Percentiles rank a stretch among this genome's conserved stretches.
Conservation (phyloP, 1,140 invertebrate species). For the Papilio dardanus region DNA sequence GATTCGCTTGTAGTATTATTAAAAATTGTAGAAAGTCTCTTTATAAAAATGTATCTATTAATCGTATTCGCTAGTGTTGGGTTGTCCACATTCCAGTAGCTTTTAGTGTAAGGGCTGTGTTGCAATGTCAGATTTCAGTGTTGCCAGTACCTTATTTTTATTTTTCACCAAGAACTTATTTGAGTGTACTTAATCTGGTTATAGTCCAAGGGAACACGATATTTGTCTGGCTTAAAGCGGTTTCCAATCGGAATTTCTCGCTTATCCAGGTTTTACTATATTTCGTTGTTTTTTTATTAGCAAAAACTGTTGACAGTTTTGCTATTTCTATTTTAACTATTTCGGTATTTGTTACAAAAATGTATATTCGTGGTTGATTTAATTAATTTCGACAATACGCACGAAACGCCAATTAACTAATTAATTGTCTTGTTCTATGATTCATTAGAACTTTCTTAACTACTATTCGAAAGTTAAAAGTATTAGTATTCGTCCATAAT, state of each 20-base stretch:
- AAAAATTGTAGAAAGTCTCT: slow-evolving; percentile 36
- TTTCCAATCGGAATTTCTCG: too few species aligned
- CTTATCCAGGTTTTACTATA: too few species aligned
- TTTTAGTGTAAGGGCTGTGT: slow-evolving; percentile 54
- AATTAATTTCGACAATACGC: slow-evolving; percentile 13
- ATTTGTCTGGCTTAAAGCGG: too few species aligned
- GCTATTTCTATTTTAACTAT: neutral
- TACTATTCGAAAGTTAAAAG: neutral
- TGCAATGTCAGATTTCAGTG: slow-evolving; percentile 49
- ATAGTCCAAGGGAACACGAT: too few species aligned
- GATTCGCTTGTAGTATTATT: slow-evolving; percentile 23
- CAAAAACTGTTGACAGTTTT: neutral
- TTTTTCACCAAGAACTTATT: neutral
- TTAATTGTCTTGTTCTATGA: slow-evolving; percentile 32
- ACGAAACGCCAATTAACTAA: slow-evolving; percentile 24
- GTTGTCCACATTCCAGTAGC: slow-evolving; percentile 64
- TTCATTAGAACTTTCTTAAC: slow-evolving; percentile 11
- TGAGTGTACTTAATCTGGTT: neutral
- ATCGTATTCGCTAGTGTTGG: slow-evolving; percentile 47
- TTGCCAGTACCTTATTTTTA: neutral
- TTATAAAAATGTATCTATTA: slow-evolving; percentile 47
- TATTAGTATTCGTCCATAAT: neutral
- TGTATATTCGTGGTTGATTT: neutral
- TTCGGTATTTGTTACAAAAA: neutral
- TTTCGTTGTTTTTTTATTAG: too few species aligned